Base-by-base conservation (phyloP, 2,888 invertebrate species). In the Synergus japonicus region DNA sequence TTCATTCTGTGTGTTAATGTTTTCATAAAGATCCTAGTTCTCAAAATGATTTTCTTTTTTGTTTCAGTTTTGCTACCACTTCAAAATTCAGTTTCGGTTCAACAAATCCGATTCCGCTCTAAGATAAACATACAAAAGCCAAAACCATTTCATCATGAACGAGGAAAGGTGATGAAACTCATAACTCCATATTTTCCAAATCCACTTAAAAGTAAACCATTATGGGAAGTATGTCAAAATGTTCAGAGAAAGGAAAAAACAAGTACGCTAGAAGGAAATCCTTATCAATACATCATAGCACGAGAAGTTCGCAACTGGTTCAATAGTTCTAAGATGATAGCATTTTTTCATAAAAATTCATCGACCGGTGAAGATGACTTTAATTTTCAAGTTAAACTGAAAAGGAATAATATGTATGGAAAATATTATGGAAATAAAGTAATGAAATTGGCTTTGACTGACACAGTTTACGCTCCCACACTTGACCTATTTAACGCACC, bases 111-210 rank as follows among this genome's bases (percentile, higher is more conserved):
- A 85, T 96, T 94, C 90, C 93, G 96, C 37, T 95, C 95, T 3
- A 96, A 96, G 93, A 96, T 97, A 77, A 97, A 97, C 88, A 94
- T 97, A 64, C 95, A 96, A 90, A 94, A 93, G 84, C 97, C 97
- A 0, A 94, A 93, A 87, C 92, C 94, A 76, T 95, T 96, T 0
- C 96, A 96, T 91, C 96, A 94, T 89, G 94, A 94, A 84, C 94
- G 95, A 83, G 95, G 95, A 22, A 93, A 94, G 84, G 93, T 96
- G 64, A 90, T 96, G 67, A 94, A 94, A 84, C 92, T 96, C n/a
- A 92, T 95, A 0, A 94, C 94, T 87, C 96, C 97, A 0, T 93
- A 93, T 64, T 95, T 94, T 87, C 92, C 93, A 12, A 93, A 93
- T 65, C 93, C 93, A 22, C 90, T 92, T 81, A 77, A 85, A 76